Base-by-base conservation (phyloP, 2,113 vertebrate genomes). In the Camelus dromedarius region DNA sequence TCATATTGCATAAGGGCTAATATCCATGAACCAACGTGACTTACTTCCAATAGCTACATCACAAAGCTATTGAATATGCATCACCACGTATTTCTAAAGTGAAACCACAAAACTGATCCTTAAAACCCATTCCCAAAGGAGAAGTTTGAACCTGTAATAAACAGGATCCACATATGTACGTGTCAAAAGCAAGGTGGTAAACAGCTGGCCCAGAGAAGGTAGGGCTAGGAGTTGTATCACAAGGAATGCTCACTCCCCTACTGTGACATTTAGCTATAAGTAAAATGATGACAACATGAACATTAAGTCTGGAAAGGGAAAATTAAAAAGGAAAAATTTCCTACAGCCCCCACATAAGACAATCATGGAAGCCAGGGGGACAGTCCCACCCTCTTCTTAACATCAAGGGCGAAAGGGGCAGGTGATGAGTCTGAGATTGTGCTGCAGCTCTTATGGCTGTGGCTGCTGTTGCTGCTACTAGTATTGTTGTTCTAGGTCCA, bases 101-200 rank as follows among this genome's bases (percentile, higher is more conserved):
- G 12, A 52, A 97, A 82, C 60, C 66, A 92, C 42, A 91, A 76
- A 97, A 69, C 60, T 69, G 88, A 92, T 85, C 56, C 69, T 93
- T 70, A 79, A n/a, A 91, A 80, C 5, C 32, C 32, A 73, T 77
- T 91, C 14, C 56, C 56, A 93, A 15, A 84, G 46, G 46, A 88
- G 73, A 96, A 72, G 69, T 90, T 54, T 81, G 75, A 97, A 96
- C 60, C 70, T 95, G 67, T 30, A 95, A 96, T 76, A 96, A 97
- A 95, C 79, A 96, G 50, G 22, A 88, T 18, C 16, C 91, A 8
- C 50, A 96, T 67, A 88, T 50, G 4, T 54, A 86, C 32, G 50
- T 46, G 26, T 91, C 52, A 54, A 97, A 96, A 96, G 46, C 14
- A 64, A 70, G 11, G 16, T 32, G 42, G 35, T 85, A 32, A 87